Evolutionary conservation across 2,113 vertebrate species (phyloP), one percentile per base, ranked within the genome.

Genomic region (Tragelaphus scriptus): DNA sequence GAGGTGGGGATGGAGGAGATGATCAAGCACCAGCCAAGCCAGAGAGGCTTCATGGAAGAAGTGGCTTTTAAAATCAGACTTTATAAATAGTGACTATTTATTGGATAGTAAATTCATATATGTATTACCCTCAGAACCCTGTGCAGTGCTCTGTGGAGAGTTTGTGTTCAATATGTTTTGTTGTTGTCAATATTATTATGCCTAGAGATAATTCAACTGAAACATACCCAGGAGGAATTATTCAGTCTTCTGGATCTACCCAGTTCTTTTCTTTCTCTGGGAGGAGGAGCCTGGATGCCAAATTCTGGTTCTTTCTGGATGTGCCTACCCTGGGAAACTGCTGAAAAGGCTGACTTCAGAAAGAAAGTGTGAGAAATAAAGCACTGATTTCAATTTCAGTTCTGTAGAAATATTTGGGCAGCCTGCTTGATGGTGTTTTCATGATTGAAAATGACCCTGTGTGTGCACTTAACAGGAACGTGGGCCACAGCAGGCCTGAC

Each of bases 381-480:
- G 53, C 56, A 47, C 23, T 89, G 49, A 88, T 86, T 97, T 92
- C 81, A 61, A 61, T 87, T 93, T 94, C 5, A 82, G 71, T 81
- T 95, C 55, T 90, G 58, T 93, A 71, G 93, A 98, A 95, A 95
- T 93, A 92, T 97, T 96, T 96, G 80, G 55, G 84, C 63, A 98
- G 63, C 25, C 49, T 89, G 30, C 47, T 95, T 95, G 58, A 58
- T 79, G 53, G 75, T 94, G 92, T 95, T 96, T 97, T 75, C 61
- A 40, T 96, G 95, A 92, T 97, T 96, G 77, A 89, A 96, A 97
- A 96, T 93, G 97, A 97, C 95, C 96, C 68, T 21, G 26, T 77
- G 40, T 16, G 4, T 63, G 25, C 2, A 5, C 61, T 86, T 96
- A 84, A 96, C 86, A 96, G 92, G 81, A 96, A 89, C 86, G 56